Base-by-base conservation (phyloP, 2,797 vertebrate species). In the Bovichtus diacanthus region DNA sequence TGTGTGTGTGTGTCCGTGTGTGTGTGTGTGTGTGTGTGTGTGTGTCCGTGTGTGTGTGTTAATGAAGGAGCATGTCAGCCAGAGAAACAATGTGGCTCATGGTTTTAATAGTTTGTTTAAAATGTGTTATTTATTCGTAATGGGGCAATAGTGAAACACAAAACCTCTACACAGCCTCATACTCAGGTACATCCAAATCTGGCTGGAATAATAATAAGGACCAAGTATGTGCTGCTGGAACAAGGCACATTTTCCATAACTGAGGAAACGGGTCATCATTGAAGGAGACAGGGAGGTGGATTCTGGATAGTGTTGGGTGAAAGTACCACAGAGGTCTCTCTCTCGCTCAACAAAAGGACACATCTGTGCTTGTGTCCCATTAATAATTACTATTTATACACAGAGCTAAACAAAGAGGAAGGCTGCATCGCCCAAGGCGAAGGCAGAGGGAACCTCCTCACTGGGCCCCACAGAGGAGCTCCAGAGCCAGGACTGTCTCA, bases 351-450 rank as follows among this genome's bases (percentile, higher is more conserved):
- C 55, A 72, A 76, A 70, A 25, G 39, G 63, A 61, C 72, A 87
- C 90, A 91, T 90, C 88, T 93, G 89, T 75, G 76, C 76, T 80
- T 46, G 54, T 61, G 63, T 86, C 73, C 75, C 88, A 93, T 93
- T 88, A 92, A 88, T 90, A 90, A 90, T 53, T 13, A 78, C 67
- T 78, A 72, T 87, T 87, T 89, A 86, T 88, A 90, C 82, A 39
- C 58, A 74, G 61, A 47, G 34, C 53, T 83, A 92, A 91, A 93
- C 89, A 91, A 85, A 89, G 69, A 76, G 67, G 79, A 83, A 65
- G 78, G 68, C 85, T 80, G 74, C 69, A 68, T 61, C 11, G 78
- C 81, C 70, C 46, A 0, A n/a, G 78, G 82, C 61, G 76, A 76
- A 78, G 64, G 71, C 9, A 23, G 53, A 77, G 70, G 61, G 61